A percentile compares a stretch with the other conserved stretches of the same genome.
phyloP scores from a whole-genome alignment of 92 coral and sea anemone genomes.

The Parazoanthus darwini region DNA sequence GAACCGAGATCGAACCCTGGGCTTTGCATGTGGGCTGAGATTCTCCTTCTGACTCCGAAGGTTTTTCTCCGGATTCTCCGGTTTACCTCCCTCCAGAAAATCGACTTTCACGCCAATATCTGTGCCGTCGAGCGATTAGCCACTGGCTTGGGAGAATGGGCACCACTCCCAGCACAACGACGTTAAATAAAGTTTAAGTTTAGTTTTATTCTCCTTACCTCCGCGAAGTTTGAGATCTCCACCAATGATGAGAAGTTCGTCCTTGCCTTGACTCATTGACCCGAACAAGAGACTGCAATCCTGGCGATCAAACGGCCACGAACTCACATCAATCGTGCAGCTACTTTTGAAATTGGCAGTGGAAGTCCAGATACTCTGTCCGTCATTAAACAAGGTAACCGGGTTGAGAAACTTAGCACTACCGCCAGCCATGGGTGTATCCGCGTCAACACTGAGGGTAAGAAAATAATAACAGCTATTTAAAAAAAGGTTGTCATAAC shows the following conservation, averaged over 20 bases:
- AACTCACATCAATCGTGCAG: background rate
- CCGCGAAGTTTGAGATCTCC: background rate
- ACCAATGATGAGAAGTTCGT: background rate
- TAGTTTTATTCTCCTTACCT: background rate
- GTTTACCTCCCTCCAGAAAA: too few species aligned
- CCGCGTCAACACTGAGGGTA: background rate
- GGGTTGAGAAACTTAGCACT: background rate
- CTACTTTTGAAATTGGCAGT: background rate
- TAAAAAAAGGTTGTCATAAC: too few species aligned
- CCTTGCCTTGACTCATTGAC: background rate
- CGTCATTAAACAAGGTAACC: background rate
- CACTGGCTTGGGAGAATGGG: too few species aligned
- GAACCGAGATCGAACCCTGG: too few species aligned
- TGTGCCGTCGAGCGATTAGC: too few species aligned
- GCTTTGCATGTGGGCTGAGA: too few species aligned
- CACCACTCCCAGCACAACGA: too few species aligned
- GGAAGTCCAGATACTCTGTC: background rate
- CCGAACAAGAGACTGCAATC: background rate
- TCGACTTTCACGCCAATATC: too few species aligned
- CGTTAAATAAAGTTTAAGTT: too few species aligned
- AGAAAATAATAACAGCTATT: too few species aligned
- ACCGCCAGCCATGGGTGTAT: background rate
- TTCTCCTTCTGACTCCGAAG: too few species aligned
- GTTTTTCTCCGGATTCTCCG: too few species aligned
- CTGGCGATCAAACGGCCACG: background rate